Evolutionary conservation across 1,140 invertebrate genomes (phyloP), one percentile per base, ranked within the genome.

Genomic region (Camponotus pennsylvanicus): DNA sequence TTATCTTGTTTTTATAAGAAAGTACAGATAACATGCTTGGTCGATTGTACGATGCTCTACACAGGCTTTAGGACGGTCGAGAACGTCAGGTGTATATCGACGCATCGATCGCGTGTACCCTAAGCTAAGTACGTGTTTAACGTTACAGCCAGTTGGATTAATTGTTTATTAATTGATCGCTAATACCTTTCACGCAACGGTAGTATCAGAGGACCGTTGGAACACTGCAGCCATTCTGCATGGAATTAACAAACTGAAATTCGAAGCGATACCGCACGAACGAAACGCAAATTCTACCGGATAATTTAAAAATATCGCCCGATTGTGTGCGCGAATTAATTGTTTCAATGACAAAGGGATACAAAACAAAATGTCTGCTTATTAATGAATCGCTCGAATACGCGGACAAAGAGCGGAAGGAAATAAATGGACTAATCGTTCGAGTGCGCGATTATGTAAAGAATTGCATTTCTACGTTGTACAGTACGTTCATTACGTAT

Each of bases 201-300:
- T 42, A 18, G 7, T 71, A 40, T 61, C 13, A 18, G 73, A 83
- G 61, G 79, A 83, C 52, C 55, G 71, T 75, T 83, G 57, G 13
- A 83, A 73, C 13, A 40, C 40, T 37, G 69, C 57, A 83, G 79
- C 40, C 63, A 45, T 75, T 73, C 55, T 40, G 79, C 55, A 61
- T 45, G 79, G 69, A 83, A 83, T 83, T 83, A 75, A 83, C 79
- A 42, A 83, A 83, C 42, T 63, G 57, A 83, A 83, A 75, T 83
- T 75, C 32, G 40, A 42, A 59, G 32, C 69, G 32, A 61, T 83
- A 83, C 13, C 67, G 66, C 40, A 59, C 21, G 69, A 73, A 63
- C 69, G 32, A 75, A 73, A 75, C n/a, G 52, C 79, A 49, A 83
- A 83, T 83, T 70, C 21, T 57, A 37, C 37, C 49, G 45, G 34